These are phyloP conservation scores for Philopedon plagiatum DNA, from an alignment of 2,888 invertebrate genomes.

Conservation along the genomic window DNA sequence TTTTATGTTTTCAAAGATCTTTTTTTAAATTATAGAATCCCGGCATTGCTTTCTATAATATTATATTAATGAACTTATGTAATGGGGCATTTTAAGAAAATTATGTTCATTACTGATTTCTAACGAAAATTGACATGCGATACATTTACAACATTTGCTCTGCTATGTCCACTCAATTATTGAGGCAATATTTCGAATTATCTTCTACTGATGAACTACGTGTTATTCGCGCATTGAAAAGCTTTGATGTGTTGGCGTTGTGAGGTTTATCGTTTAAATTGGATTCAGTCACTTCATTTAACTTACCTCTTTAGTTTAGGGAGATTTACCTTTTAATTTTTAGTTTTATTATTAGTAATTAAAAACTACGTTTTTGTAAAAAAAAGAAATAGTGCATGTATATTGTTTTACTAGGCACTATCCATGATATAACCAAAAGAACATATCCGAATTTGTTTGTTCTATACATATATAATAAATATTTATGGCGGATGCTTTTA, in stretches of 20 bases:
- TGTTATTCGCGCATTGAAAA: not conserved
- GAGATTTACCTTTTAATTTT: not conserved
- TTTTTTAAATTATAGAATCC: too few relatives aligned
- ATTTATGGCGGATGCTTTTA: too few relatives aligned
- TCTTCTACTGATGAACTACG: not conserved
- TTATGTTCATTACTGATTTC: not conserved
- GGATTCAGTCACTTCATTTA: not conserved
- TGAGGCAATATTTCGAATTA: not conserved
- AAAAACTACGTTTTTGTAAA: not conserved
- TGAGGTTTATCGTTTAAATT: slow-evolving; percentile 14
- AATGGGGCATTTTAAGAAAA: too few relatives aligned
- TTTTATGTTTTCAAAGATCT: too few relatives aligned
- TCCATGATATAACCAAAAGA: too few relatives aligned
- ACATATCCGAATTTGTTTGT: too few relatives aligned
- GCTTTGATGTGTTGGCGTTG: not conserved
- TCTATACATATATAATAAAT: too few relatives aligned
- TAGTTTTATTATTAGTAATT: not conserved
- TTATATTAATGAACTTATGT: too few relatives aligned
- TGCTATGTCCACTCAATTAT: not conserved
- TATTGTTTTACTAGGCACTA: too few relatives aligned
- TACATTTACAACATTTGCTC: not conserved
- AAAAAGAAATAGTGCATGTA: too few relatives aligned
- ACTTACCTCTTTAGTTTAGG: not conserved
- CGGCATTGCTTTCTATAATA: too few relatives aligned
- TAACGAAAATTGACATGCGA: not conserved